A percentile compares a stretch with the other conserved stretches of the same genome.
These are phyloP conservation scores for Tachuris rubrigastra DNA, from an alignment of 2,113 vertebrate species.

Conservation along the genomic window DNA sequence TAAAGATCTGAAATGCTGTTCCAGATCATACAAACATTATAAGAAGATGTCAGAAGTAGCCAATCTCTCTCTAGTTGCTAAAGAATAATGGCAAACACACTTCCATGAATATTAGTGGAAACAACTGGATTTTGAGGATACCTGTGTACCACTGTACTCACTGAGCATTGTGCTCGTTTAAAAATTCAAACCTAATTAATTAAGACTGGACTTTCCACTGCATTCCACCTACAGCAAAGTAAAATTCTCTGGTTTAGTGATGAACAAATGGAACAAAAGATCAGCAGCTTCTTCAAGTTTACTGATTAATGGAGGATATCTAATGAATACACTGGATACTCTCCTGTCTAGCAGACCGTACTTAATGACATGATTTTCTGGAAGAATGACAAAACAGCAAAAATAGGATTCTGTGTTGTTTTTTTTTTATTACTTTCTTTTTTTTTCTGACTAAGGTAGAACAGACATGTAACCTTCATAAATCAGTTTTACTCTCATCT, in stretches of 20 bases:
- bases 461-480: not conserved
- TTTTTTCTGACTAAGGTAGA: not conserved
- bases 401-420: not conserved
- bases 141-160: not conserved
- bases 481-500: not conserved
- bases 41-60: not conserved
- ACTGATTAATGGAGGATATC: not conserved
- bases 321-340: not conserved
- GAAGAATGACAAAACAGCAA: not conserved
- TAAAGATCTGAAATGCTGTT: not conserved
- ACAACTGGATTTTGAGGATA: not conserved
- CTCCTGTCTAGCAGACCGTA: not conserved
- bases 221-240: not conserved
- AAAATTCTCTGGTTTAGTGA: not conserved
- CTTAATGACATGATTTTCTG: not conserved
- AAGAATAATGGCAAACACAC: fast-evolving
- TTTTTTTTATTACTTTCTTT: not conserved
- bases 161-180: not conserved
- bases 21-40: not conserved
- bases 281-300: not conserved
- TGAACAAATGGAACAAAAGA: not conserved
- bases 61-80: not conserved
- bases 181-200: not conserved
- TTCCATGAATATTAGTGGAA: not conserved
- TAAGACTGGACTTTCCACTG: not conserved